Percentiles rank a stretch among this genome's conserved stretches.
Evolutionary conservation across 2,888 invertebrate genomes (phyloP).

Genomic region (Timandra comae): DNA sequence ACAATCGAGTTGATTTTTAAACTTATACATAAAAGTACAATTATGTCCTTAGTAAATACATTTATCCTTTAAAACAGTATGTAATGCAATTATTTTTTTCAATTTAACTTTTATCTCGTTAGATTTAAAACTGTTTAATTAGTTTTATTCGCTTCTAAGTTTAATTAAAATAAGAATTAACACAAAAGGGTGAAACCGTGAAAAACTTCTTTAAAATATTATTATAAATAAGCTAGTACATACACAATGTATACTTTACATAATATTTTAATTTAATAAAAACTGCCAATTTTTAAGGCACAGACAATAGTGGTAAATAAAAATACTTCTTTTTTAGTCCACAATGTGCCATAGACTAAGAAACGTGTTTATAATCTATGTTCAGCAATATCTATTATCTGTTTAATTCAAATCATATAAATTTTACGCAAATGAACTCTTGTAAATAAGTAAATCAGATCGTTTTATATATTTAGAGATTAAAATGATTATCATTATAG

Average conservation of each 20-base stretch:
- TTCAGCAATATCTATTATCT: background rate
- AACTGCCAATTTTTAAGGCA: conserved; percentile 48
- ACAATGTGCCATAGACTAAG: conserved; percentile 55
- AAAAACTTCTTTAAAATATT: too few species aligned
- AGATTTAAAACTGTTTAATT: too few species aligned
- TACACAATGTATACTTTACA: too few species aligned
- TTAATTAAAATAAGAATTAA: too few species aligned
- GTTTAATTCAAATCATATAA: background rate
- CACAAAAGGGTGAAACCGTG: too few species aligned
- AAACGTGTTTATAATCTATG: conserved; percentile 10
- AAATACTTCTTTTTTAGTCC: conserved; percentile 9
- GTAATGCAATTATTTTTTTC: conserved; percentile 21
- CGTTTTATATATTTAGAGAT: conserved; percentile 65
- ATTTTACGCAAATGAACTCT: conserved; percentile 9
- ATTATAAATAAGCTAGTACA: conserved; percentile 22
- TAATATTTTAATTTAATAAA: conserved; percentile 14
- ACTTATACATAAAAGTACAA: too few species aligned
- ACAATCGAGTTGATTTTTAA: background rate
- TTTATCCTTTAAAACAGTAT: conserved; percentile 37
- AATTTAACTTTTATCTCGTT: conserved; percentile 57
- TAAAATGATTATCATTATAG: conserved; percentile 53
- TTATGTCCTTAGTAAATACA: too few species aligned
- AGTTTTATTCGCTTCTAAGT: too few species aligned
- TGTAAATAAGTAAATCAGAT: conserved; percentile 59
- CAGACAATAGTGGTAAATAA: conserved; percentile 1